These are phyloP conservation scores for Poeciliopsis presidionis DNA, from an alignment of 2,797 vertebrate species.

Conservation along the genomic window DNA sequence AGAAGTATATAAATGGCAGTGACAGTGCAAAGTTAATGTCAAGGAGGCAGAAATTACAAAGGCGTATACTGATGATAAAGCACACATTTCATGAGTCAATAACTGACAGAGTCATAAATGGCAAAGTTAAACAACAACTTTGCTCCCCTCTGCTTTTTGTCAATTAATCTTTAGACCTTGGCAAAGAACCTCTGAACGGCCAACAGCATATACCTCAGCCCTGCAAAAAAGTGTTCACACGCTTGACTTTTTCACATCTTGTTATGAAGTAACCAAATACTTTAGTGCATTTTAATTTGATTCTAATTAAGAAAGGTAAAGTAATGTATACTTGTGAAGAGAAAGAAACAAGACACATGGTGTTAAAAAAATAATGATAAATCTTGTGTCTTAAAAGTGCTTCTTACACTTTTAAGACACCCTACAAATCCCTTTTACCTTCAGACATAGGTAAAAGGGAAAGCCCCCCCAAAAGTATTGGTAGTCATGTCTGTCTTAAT, in stretches of 20 bases:
- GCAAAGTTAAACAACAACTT: conserved; percentile 31
- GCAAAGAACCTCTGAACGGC: background rate
- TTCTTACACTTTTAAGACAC: too few species aligned
- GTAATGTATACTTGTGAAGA: background rate
- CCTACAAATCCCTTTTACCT: background rate
- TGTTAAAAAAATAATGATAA: background rate
- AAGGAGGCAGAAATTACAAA: background rate
- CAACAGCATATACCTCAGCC: background rate
- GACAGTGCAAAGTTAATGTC: background rate
- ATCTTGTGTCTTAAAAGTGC: background rate
- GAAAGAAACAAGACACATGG: background rate
- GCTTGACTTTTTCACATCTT: background rate
- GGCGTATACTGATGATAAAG: conserved; percentile 5
- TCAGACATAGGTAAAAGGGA: background rate
- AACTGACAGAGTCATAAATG: conserved; percentile 61
- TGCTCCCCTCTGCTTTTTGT: conserved; percentile 13
- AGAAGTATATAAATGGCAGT: background rate
- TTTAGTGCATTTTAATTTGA: background rate
- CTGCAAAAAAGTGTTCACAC: background rate
- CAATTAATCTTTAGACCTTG: conserved; percentile 31
- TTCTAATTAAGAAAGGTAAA: background rate
- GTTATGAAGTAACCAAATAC: background rate
- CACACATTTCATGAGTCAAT: conserved; percentile 46
- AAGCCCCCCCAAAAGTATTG: too few species aligned
- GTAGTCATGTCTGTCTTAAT: too few species aligned